phyloP scores from a whole-genome alignment of 1,140 invertebrate genomes.

The Pseudomyrmex cubaensis region DNA sequence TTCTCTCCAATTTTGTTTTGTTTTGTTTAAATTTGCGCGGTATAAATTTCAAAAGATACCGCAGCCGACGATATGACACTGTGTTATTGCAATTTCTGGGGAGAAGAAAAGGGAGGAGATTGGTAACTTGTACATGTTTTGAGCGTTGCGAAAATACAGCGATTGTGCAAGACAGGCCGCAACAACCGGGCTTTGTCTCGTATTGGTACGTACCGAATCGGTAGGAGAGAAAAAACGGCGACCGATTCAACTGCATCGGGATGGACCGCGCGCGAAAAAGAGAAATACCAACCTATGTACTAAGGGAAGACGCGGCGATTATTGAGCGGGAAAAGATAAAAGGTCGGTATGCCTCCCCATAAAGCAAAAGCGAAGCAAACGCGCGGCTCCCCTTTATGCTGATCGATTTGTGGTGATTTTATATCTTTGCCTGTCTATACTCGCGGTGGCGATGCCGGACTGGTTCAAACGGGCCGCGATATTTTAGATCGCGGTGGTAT shows the following conservation, averaged over 20 bases:
- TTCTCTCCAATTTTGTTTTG: not conserved
- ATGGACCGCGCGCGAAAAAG: slow-evolving; percentile 23
- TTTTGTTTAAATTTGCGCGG: not conserved
- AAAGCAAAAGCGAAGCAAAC: slow-evolving; percentile 79
- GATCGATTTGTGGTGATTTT: slow-evolving; percentile 84
- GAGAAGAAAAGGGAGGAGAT: too few species aligned
- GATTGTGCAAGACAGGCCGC: slow-evolving; percentile 42
- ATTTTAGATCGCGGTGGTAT: slow-evolving; percentile 79
- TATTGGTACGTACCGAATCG: slow-evolving; percentile 56
- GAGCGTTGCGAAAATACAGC: slow-evolving; percentile 2
- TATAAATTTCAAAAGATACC: slow-evolving; percentile 12
- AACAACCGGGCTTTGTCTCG: slow-evolving; percentile 64
- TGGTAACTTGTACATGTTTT: not conserved
- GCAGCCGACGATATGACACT: not conserved
- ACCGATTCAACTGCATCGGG: slow-evolving; percentile 43
- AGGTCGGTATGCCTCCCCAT: slow-evolving; percentile 77
- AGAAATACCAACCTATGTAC: slow-evolving; percentile 36
- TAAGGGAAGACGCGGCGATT: slow-evolving; percentile 67
- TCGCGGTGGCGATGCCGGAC: slow-evolving; percentile 59
- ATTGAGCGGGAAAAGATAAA: slow-evolving; percentile 81
- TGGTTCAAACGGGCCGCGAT: slow-evolving; percentile 83
- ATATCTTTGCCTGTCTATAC: slow-evolving; percentile 82
- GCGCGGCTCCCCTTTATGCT: slow-evolving; percentile 80
- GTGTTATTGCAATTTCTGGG: slow-evolving; percentile 18
- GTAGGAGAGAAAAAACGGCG: slow-evolving; percentile 51